Evolutionary conservation across 1,140 invertebrate species (phyloP).

Genomic region (Megalonaias nervosa): DNA sequence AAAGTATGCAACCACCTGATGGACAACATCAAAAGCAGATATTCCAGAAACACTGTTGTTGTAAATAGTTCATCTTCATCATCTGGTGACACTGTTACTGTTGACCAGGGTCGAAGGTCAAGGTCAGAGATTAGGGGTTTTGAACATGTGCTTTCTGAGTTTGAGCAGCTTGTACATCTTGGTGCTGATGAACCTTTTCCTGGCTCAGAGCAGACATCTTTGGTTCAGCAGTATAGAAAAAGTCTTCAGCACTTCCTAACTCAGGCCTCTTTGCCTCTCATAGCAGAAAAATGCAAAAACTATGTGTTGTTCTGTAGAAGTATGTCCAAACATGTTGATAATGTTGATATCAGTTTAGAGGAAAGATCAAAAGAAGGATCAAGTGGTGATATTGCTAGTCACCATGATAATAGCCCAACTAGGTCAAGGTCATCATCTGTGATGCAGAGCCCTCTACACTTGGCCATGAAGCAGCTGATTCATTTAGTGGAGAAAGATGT

Average conservation of each 20-base stretch:
- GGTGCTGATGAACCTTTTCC: constrained; percentile 31
- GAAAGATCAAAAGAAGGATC: not conserved
- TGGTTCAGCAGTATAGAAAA: constrained; percentile 14
- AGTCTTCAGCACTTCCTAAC: constrained; percentile 30
- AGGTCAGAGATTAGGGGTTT: constrained; percentile 31
- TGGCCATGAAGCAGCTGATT: constrained; percentile 56
- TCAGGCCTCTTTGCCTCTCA: constrained; percentile 40
- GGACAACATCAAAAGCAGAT: constrained; percentile 49
- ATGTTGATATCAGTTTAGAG: constrained; percentile 36
- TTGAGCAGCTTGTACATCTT: constrained; percentile 43
- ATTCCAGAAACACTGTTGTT: not conserved
- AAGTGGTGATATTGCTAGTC: no score
- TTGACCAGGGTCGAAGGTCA: no score
- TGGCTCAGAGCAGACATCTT: constrained; percentile 10
- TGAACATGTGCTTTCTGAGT: constrained; percentile 29
- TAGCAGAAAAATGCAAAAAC: constrained; percentile 30
- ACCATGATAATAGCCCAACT: not conserved
- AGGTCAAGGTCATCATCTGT: constrained; percentile 18
- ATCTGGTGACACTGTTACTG: no score
- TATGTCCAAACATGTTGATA: constrained; percentile 36
- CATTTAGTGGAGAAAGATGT: constrained; percentile 54
- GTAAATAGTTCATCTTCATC: no score
- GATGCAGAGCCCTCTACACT: constrained; percentile 46
- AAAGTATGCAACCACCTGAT: constrained; percentile 61
- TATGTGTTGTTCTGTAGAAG: constrained; percentile 29